Evolutionary conservation across 2,888 invertebrate species (phyloP).

Genomic region (Sinodicranocentrus sp.): DNA sequence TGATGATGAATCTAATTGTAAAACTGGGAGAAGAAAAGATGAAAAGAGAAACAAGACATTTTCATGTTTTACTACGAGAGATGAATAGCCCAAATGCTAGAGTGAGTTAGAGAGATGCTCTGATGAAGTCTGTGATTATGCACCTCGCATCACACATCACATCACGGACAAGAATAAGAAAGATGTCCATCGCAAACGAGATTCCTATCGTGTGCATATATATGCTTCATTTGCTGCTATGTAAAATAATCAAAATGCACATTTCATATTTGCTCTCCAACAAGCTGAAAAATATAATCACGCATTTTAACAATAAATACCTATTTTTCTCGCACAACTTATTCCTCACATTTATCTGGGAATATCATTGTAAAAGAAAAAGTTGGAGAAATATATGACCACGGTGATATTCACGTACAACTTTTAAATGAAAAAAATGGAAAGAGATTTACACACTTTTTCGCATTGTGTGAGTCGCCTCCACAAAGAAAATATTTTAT

Average conservation of each 20-base stretch:
- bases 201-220: not conserved
- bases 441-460: not conserved
- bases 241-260: not conserved
- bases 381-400: not conserved
- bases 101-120: constrained; percentile 13
- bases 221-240: not conserved
- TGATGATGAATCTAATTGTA: constrained; percentile 28
- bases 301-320: no score
- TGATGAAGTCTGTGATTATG: constrained; percentile 27
- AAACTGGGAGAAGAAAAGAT: not conserved
- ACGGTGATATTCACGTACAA: not conserved
- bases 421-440: not conserved
- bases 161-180: constrained; percentile 1
- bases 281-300: no score
- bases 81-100: not conserved
- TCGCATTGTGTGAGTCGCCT: not conserved
- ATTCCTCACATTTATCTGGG: no score
- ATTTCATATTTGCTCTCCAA: not conserved
- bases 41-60: constrained; percentile 27
- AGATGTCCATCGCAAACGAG: not conserved
- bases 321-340: no score
- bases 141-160: not conserved
- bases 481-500: no score
- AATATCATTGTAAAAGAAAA: no score
- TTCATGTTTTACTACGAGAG: not conserved